These are phyloP conservation scores for Lycophotia porphyrea DNA, from an alignment of 2,888 invertebrate species.

Conservation along the genomic window DNA sequence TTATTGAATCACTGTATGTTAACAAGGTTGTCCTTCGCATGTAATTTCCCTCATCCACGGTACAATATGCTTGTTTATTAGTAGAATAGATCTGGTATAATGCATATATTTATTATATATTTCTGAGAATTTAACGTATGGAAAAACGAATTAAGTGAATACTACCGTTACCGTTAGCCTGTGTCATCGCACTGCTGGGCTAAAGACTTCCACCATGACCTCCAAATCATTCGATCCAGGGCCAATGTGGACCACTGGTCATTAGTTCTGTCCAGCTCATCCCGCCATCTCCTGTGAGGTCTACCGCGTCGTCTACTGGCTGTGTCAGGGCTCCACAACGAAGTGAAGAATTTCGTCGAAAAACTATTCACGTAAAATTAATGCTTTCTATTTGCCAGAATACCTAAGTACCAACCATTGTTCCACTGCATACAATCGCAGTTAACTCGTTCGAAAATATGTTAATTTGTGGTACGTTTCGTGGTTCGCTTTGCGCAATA, in stretches of 20 bases:
- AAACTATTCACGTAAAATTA: background rate
- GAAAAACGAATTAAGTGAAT: background rate
- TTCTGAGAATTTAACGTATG: background rate
- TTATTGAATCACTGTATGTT: constrained; percentile 59
- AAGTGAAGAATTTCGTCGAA: background rate
- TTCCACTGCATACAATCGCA: constrained; percentile 25
- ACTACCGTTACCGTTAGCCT: too few relatives aligned
- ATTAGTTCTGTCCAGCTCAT: too few relatives aligned
- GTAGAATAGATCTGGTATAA: background rate
- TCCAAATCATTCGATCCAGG: too few relatives aligned
- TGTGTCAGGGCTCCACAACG: too few relatives aligned
- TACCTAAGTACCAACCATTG: constrained; percentile 1
- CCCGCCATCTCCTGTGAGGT: too few relatives aligned
- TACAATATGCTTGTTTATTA: constrained; percentile 20
- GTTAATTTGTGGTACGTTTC: constrained; percentile 45
- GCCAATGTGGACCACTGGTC: too few relatives aligned
- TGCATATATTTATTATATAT: background rate
- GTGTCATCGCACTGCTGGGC: too few relatives aligned
- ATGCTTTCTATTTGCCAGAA: constrained; percentile 1
- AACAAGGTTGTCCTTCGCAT: constrained; percentile 43
- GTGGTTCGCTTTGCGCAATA: constrained; percentile 22
- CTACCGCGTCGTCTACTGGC: too few relatives aligned
- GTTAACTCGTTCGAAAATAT: constrained; percentile 42
- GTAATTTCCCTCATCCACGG: constrained; percentile 38
- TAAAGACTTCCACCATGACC: too few relatives aligned